These are phyloP conservation scores for Dicroscelio sp. DNA, from an alignment of 2,888 invertebrate species.

Conservation along the genomic window DNA sequence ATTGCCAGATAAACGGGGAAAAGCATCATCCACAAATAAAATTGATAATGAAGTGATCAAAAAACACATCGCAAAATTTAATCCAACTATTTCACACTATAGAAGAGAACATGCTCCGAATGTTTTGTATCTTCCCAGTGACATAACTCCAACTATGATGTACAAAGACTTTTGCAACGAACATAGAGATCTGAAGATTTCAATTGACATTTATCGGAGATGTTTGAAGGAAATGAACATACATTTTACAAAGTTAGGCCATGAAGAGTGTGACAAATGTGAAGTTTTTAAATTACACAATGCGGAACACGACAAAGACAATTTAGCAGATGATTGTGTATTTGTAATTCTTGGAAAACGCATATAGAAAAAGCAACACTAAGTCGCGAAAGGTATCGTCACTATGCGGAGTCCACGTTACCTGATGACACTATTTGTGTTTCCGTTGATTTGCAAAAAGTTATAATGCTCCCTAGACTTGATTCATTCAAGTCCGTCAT, in stretches of 20 bases:
- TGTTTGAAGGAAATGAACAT: conserved; percentile 53
- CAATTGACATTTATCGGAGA: conserved; percentile 39
- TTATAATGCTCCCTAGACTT: conserved; percentile 49
- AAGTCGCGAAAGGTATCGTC: conserved; percentile 27
- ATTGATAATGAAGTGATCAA: conserved; percentile 28
- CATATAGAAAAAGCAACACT: conserved; percentile 19
- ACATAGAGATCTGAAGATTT: not conserved
- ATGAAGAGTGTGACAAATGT: conserved; percentile 58
- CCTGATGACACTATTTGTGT: conserved; percentile 36
- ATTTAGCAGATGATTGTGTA: conserved; percentile 28
- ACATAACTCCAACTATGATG: conserved; percentile 29
- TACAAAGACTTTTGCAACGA: conserved; percentile 39
- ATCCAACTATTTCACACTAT: conserved; percentile 53
- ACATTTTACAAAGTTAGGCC: conserved; percentile 40
- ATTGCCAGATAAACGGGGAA: conserved; percentile 18
- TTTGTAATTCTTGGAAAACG: not conserved
- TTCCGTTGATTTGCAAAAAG: conserved; percentile 58
- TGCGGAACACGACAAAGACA: conserved; percentile 25
- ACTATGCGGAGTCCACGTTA: conserved; percentile 1
- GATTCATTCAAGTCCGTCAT: conserved; percentile 42
- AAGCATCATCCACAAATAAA: conserved; percentile 15
- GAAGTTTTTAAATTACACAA: conserved; percentile 50
- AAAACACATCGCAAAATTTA: conserved; percentile 31
- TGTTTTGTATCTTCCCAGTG: conserved; percentile 41
- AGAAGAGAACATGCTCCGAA: conserved; percentile 57